Evolutionary conservation across 1,140 invertebrate species (phyloP), one percentile per base, ranked within the genome.

Genomic region (Globodera rostochiensis): DNA sequence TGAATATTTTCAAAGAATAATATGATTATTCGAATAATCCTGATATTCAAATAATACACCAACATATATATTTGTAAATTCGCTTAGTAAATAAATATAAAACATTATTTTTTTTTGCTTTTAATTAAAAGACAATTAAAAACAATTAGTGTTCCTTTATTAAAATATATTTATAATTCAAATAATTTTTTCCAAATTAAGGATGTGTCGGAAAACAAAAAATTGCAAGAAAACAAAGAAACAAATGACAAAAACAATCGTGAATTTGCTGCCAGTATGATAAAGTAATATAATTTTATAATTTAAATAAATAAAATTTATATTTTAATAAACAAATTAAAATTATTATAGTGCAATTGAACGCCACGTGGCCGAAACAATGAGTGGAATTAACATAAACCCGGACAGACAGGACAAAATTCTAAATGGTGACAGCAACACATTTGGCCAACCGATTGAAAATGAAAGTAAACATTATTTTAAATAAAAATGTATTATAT

Each of bases 241-340:
- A 71, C 15, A 15, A 70, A 70, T 67, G 75, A 21, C 50, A 47
- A 19, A 50, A 77, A 49, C 69, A 60, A 36, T 19, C 11, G 47
- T 21, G 69, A 71, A 13, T 67, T 67, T 49, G 45, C 60, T 53
- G 75, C 45, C 53, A 49, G 60, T 46, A 77, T 71, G 69, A 71
- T 71, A 11, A 36, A 21, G 69, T 71, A 19, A 6, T n/a, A 13
- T 3, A 71, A 71, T 25, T 36, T 71, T 3, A 71, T 6, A 71
- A 71, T 71, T 36, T 71, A 71, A 45, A 71, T 45, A 3, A 13
- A 15, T 19, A 60, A 60, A 60, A 60, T 60, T 11, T 15, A 13
- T 60, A 1, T 64, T 60, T 19, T 36, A 36, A 36, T 36, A 36
- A 36, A 36, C 36, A 1, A 36, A 36, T 36, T 53, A 53, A 53